phyloP scores from a whole-genome alignment of 2,113 vertebrate species.

The Odontesthes bonariensis region DNA sequence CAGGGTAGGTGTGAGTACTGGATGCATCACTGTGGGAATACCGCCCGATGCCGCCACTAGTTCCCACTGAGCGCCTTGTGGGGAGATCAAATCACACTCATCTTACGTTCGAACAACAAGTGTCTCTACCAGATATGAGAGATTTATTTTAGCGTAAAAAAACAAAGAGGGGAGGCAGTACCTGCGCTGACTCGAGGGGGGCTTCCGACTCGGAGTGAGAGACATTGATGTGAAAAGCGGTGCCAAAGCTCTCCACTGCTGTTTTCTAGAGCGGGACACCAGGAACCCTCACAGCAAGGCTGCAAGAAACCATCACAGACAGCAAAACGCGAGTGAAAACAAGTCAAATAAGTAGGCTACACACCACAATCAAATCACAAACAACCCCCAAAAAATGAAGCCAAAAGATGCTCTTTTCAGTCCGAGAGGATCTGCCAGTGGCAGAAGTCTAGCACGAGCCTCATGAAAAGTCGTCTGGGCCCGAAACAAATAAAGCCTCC shows the following conservation, averaged over 20 bases:
- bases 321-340: not conserved
- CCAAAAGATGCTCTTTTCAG: not conserved
- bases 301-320: conserved; percentile 25
- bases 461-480: conserved; percentile 31
- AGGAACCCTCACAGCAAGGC: conserved; percentile 54
- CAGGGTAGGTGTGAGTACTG: conserved; percentile 90
- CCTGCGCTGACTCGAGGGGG: conserved; percentile 90
- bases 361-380: no score
- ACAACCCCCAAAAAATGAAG: not conserved
- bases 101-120: not conserved
- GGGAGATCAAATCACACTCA: conserved; percentile 11
- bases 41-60: conserved; percentile 83
- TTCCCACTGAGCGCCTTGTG: conserved; percentile 90
- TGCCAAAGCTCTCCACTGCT: conserved; percentile 41
- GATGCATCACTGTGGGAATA: conserved; percentile 88
- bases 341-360: not conserved
- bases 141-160: not conserved
- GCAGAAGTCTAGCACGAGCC: conserved; percentile 28
- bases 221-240: conserved; percentile 74
- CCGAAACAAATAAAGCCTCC: conserved; percentile 53
- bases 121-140: not conserved
- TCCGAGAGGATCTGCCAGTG: not conserved
- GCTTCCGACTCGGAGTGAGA: conserved; percentile 83
- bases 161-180: conserved; percentile 69
- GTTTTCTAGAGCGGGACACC: conserved; percentile 50